Percentiles rank a stretch among this genome's conserved stretches.
Evolutionary conservation across 2,797 vertebrate species (phyloP).

Genomic region (Diceros bicornis): DNA sequence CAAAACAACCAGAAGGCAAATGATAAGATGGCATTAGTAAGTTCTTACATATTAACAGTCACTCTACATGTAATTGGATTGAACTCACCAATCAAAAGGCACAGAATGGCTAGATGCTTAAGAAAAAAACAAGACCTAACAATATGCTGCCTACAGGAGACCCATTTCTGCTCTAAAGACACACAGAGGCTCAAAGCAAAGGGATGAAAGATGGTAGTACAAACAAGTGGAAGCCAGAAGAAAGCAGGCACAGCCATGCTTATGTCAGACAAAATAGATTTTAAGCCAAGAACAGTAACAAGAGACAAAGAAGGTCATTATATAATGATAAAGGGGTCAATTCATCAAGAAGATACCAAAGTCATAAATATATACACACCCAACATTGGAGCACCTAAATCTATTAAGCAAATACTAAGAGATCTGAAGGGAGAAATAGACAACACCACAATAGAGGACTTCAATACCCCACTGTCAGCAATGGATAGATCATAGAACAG

Average conservation of each 20-base stretch:
- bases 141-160: neutral
- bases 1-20: too few relatives aligned
- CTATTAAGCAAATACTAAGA: too few relatives aligned
- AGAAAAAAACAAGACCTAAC: neutral
- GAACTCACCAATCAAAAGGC: too few relatives aligned
- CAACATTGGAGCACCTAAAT: too few relatives aligned
- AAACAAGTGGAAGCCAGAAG: neutral
- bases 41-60: neutral
- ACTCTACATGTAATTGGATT: too few relatives aligned
- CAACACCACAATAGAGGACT: neutral
- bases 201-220: neutral
- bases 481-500: neutral
- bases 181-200: neutral
- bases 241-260: too few relatives aligned
- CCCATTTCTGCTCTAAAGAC: neutral
- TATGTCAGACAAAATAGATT: too few relatives aligned
- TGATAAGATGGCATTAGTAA: too few relatives aligned
- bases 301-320: neutral
- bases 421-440: neutral
- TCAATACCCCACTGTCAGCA: neutral
- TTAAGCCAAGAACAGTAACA: neutral
- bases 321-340: neutral
- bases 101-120: too few relatives aligned
- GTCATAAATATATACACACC: neutral
- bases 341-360: neutral